A percentile compares a stretch with the other conserved stretches of the same genome.
Conservation (phyloP, 2,797 vertebrate genomes). For the Danio kyathit region DNA sequence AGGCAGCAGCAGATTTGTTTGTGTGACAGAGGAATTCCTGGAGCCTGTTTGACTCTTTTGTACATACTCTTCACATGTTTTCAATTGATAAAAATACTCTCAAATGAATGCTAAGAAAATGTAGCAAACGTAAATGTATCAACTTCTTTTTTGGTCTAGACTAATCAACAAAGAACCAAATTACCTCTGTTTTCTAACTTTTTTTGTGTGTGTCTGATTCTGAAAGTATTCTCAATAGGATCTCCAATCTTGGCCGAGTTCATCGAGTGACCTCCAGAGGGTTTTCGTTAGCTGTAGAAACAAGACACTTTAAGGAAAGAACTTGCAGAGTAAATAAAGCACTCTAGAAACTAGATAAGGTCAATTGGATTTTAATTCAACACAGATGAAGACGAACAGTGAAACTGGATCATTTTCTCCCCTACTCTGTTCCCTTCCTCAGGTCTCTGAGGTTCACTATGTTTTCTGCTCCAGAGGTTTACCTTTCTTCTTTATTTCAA, state of each 20-base stretch:
- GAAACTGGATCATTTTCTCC: slow-evolving; percentile 63
- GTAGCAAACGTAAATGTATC: too few species aligned
- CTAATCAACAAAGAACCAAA: neutral
- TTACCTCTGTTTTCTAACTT: neutral
- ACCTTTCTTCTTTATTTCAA: neutral
- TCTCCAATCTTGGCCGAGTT: slow-evolving; percentile 6
- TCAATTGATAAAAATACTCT: too few species aligned
- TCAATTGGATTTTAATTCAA: slow-evolving; percentile 70
- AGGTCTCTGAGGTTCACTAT: slow-evolving; percentile 31
- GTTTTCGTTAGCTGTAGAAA: slow-evolving; percentile 75
- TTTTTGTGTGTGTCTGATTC: slow-evolving; percentile 12
- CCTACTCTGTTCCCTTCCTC: slow-evolving; percentile 32
- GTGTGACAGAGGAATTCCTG: too few species aligned
- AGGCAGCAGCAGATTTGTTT: too few species aligned
- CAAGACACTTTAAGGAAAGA: slow-evolving; percentile 64
- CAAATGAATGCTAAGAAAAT: too few species aligned
- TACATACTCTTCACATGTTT: too few species aligned
- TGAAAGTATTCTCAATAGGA: neutral
- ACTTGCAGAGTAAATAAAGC: slow-evolving; percentile 73
- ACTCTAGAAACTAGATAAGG: slow-evolving; percentile 63
- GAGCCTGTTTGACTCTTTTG: too few species aligned
- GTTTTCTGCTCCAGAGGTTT: neutral
- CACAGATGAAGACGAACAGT: slow-evolving; percentile 73
- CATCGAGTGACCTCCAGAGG: slow-evolving; percentile 64
- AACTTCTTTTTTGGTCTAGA: too few species aligned